phyloP scores from a whole-genome alignment of 2,888 invertebrate genomes.

The Agriotes lineatus region DNA sequence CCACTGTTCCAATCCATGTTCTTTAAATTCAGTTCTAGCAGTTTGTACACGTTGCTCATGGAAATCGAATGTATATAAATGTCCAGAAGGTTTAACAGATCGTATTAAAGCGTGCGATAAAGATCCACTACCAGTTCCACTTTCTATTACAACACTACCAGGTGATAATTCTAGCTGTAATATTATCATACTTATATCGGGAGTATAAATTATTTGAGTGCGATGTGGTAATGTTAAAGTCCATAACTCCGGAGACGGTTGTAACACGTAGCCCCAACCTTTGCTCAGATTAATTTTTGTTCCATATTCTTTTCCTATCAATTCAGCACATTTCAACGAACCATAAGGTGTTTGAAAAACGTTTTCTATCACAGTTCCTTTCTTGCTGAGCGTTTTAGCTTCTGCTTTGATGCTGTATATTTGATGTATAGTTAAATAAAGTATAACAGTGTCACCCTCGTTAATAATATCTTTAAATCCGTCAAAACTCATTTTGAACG shows the following conservation, averaged over 20 bases:
- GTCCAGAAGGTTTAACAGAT: constrained; percentile 88
- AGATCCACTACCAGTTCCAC: constrained; percentile 97
- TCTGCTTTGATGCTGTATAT: constrained; percentile 86
- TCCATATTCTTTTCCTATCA: constrained; percentile 90
- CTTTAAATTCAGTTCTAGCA: constrained; percentile 86
- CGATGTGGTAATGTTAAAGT: constrained; percentile 93
- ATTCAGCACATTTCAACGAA: constrained; percentile 86
- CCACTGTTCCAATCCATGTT: constrained; percentile 82
- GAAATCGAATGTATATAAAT: constrained; percentile 96
- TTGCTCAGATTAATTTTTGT: constrained; percentile 74
- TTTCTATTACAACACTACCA: constrained; percentile 90
- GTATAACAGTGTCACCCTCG: constrained; percentile 91
- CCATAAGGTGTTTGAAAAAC: constrained; percentile 95
- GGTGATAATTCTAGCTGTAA: constrained; percentile 90
- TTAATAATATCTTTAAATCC: constrained; percentile 80
- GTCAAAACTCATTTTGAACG: constrained; percentile 87
- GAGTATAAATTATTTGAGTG: constrained; percentile 98
- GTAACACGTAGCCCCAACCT: constrained; percentile 93
- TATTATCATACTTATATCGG: constrained; percentile 95
- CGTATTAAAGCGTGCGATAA: constrained; percentile 94
- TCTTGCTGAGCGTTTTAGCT: constrained; percentile 81
- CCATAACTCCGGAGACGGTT: constrained; percentile 97
- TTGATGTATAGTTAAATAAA: constrained; percentile 87
- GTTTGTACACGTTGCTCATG: constrained; percentile 87
- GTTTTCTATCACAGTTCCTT: constrained; percentile 83